A percentile compares a stretch with the other conserved stretches of the same genome.
Evolutionary conservation across 1,140 invertebrate species (phyloP).

Genomic region (Idris sp.): DNA sequence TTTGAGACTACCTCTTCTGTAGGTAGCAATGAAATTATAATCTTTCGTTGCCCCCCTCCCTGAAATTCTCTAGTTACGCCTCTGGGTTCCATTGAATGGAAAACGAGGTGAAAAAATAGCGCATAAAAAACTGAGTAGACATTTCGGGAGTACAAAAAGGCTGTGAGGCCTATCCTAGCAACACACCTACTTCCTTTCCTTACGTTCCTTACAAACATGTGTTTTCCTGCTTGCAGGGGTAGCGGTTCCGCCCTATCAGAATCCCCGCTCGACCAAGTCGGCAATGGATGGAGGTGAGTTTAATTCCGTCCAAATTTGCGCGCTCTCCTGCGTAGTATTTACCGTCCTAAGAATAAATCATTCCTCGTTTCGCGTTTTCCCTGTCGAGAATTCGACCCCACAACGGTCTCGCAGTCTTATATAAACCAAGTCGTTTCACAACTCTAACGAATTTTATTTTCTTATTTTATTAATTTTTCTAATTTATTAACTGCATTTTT

Average conservation of each 20-base stretch:
- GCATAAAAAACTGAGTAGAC: constrained; percentile 53
- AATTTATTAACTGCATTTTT: no score
- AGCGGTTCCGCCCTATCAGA: constrained; percentile 77
- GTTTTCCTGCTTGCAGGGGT: constrained; percentile 77
- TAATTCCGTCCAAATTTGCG: constrained; percentile 54
- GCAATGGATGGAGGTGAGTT: constrained; percentile 80
- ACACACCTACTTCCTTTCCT: constrained; percentile 66
- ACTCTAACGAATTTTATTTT: no score
- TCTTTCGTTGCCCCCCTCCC: neutral
- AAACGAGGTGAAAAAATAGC: constrained; percentile 41
- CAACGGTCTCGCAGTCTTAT: no score
- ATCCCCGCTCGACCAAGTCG: constrained; percentile 76
- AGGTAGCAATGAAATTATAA: no score
- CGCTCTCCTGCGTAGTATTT: constrained; percentile 19
- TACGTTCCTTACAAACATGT: constrained; percentile 72
- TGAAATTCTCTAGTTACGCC: constrained; percentile 31
- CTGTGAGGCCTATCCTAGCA: constrained; percentile 52
- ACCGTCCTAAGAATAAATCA: constrained; percentile 32
- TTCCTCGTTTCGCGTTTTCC: constrained; percentile 15
- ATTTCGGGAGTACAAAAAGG: constrained; percentile 47
- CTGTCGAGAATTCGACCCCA: neutral
- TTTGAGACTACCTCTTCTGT: no score
- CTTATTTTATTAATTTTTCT: no score
- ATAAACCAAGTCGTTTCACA: no score
- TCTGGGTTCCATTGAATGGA: constrained; percentile 19